Evolutionary conservation across 2,797 vertebrate species (phyloP).

Genomic region (Karalla daura): DNA sequence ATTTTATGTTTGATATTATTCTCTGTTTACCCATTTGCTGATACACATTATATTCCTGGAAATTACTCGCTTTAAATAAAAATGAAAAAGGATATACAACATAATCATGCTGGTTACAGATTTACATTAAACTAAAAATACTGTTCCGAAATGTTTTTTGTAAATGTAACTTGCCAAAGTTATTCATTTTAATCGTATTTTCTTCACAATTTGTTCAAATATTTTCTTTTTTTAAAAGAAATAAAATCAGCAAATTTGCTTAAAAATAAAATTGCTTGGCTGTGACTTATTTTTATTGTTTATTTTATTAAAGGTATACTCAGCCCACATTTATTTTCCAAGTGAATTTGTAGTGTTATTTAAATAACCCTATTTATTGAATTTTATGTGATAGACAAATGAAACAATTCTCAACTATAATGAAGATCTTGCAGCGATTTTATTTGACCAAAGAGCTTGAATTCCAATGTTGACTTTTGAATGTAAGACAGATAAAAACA

Average conservation of each 20-base stretch:
- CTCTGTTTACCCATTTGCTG: constrained; percentile 25
- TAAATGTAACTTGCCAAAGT: constrained; percentile 1
- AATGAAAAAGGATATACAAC: neutral
- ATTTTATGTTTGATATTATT: neutral
- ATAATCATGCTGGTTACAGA: neutral
- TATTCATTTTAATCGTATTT: neutral
- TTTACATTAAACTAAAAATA: constrained; percentile 26
- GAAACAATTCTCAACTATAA: too few species aligned
- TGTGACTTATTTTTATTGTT: neutral
- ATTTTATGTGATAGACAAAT: neutral
- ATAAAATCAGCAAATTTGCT: neutral
- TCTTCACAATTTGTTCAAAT: neutral
- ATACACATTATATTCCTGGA: constrained; percentile 30
- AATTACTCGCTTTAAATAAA: constrained; percentile 2
- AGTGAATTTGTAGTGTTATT: too few species aligned
- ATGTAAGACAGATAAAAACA: too few species aligned
- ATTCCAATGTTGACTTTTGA: neutral
- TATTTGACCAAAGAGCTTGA: neutral
- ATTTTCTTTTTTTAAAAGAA: neutral
- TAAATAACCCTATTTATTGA: neutral
- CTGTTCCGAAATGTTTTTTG: neutral
- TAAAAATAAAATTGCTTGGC: too few species aligned
- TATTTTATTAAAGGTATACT: neutral
- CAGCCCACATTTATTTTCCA: neutral
- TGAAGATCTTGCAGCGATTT: neutral